Base-by-base conservation (phyloP, 2,888 invertebrate species). In the Drosophila paramelanica region DNA sequence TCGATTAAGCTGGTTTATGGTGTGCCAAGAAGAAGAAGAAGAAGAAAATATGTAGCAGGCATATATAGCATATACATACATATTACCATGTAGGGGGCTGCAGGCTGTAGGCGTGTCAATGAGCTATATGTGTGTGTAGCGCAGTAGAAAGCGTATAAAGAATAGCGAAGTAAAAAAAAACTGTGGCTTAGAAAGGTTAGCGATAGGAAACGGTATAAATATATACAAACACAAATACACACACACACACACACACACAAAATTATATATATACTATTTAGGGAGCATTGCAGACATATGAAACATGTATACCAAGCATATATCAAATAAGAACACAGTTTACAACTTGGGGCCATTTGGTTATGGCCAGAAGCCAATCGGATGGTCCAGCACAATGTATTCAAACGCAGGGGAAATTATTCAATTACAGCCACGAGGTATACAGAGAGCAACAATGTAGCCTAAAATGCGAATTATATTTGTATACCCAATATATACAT, bases 231-330 rank as follows among this genome's bases (percentile, higher is more conserved):
- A 68, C 13, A 53, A 11, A 61, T 1, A 69, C 45, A 53, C 2
- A 36, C 41, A 53, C 1, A 36, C 14, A 25, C 3, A 58, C 39
- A 53, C 13, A 55, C 1, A 53, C 5, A 55, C 5, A 70, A 17
- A 17, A 17, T 17, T 39, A 52, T n/a, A 65, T 25, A 76, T 41
- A 59, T 64, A 58, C 46, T 62, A 74, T 71, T 79, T 82, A 79
- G 85, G 81, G 81, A 82, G 83, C 85, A 82, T 85, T 82, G 81
- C 75, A 80, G 55, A 80, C 82, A 81, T 81, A 85, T 79, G 85
- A 82, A 75, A 77, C 80, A 71, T 69, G 69, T 81, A 83, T 76
- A 81, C 83, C 81, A 69, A 60, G 59, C 68, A 68, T 59, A 76
- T 17, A 25, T 52, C 8, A 51, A 25, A 33, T 49, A 68, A 64